Conservation (phyloP, 2,113 vertebrate species). For the Rhadina sibilatrix region DNA sequence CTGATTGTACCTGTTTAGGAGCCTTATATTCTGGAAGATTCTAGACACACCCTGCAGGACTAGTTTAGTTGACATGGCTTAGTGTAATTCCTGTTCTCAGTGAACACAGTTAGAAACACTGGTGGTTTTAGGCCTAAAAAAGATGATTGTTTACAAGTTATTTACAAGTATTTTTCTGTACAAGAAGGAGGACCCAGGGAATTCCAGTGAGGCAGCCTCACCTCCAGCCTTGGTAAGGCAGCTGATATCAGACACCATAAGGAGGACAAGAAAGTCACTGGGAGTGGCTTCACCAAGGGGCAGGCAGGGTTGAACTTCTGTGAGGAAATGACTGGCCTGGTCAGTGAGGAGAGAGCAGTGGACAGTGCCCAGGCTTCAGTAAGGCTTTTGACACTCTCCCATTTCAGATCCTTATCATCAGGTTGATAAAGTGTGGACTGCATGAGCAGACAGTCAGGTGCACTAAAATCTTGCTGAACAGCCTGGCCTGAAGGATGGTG, state of each 20-base stretch:
- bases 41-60: not conserved
- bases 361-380: not conserved
- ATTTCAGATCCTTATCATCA: rapidly evolving
- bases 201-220: not conserved
- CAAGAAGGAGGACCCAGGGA: not conserved
- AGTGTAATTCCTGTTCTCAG: not conserved
- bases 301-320: not conserved
- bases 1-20: not conserved
- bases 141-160: not conserved
- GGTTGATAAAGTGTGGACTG: not conserved
- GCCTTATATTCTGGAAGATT: not conserved
- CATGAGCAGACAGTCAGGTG: not conserved
- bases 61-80: not conserved
- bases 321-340: not conserved
- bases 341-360: not conserved
- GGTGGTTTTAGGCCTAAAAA: not conserved
- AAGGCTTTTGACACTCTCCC: not conserved
- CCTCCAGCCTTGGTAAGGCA: not conserved
- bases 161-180: not conserved
- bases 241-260: not conserved
- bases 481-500: not conserved
- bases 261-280: not conserved
- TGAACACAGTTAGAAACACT: not conserved
- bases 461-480: not conserved
- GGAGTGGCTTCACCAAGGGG: not conserved